These are phyloP conservation scores for Parapsyche elsis DNA, from an alignment of 1,140 invertebrate species.

Conservation along the genomic window DNA sequence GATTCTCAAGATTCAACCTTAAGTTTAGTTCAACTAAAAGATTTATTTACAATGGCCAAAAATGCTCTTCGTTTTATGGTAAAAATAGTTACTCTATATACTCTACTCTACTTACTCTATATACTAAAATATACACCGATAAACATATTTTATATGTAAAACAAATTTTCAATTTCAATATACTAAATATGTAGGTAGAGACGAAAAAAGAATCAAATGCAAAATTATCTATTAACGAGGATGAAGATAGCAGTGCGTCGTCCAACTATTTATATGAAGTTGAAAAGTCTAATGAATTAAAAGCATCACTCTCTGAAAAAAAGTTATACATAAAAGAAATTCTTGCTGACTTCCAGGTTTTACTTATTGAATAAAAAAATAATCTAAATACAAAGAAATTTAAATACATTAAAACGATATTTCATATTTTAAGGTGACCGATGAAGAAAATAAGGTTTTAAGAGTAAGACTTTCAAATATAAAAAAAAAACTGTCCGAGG, in stretches of 20 bases:
- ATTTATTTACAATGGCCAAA: not conserved
- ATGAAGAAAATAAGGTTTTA: constrained; percentile 74
- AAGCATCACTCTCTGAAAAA: not conserved
- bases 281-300: not conserved
- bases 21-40: not conserved
- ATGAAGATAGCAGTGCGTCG: not conserved
- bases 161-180: too few species aligned
- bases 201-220: too few species aligned
- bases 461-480: constrained; percentile 70
- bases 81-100: too few species aligned
- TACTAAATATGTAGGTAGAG: too few species aligned
- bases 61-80: not conserved
- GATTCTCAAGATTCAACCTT: not conserved
- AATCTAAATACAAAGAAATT: too few species aligned
- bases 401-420: too few species aligned
- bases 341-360: constrained; percentile 10
- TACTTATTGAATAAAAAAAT: not conserved
- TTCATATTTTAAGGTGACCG: constrained; percentile 66
- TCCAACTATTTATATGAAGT: constrained; percentile 2
- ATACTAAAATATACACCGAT: too few species aligned
- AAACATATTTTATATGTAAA: too few species aligned
- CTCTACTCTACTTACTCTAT: too few species aligned
- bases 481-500: constrained; percentile 73
- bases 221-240: not conserved
- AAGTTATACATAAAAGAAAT: constrained; percentile 38